Evolutionary conservation across 2,113 vertebrate species (phyloP).

Genomic region (Campylomormyrus numenius): DNA sequence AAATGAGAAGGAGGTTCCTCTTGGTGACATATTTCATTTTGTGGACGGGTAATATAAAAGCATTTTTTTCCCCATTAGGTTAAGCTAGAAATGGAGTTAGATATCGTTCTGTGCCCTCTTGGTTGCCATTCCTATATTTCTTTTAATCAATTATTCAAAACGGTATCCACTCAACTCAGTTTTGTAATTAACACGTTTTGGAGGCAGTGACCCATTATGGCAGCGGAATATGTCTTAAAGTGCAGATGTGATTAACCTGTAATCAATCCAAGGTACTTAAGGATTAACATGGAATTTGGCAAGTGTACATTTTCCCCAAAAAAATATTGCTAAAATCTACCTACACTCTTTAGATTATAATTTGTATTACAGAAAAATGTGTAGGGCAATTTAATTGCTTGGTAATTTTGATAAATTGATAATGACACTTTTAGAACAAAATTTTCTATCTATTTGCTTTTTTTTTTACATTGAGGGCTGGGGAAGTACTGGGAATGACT

Average conservation of each 20-base stretch:
- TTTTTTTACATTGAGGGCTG: not conserved
- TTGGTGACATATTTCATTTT: constrained; percentile 16
- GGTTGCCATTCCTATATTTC: constrained; percentile 20
- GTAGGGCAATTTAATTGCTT: constrained; percentile 11
- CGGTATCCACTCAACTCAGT: constrained; percentile 14
- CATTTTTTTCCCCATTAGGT: constrained; percentile 25
- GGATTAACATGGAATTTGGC: not conserved
- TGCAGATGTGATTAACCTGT: constrained; percentile 26
- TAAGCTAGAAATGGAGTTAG: constrained; percentile 18
- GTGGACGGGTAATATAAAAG: constrained; percentile 25
- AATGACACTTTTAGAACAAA: not conserved
- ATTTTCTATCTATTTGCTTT: not conserved
- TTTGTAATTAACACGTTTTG: constrained; percentile 13
- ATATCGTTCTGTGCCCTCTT: not conserved
- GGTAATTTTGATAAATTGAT: constrained; percentile 19
- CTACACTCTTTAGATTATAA: not conserved
- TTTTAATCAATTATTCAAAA: constrained; percentile 38
- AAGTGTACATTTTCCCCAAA: not conserved
- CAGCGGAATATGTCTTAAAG: constrained; percentile 3
- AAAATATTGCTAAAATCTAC: not conserved
- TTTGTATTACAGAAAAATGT: not conserved
- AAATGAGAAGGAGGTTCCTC: constrained; percentile 17
- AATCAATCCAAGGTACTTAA: not conserved
- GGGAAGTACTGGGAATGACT: constrained; percentile 13
- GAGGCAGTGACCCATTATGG: not conserved